phyloP scores from a whole-genome alignment of 2,797 vertebrate genomes.

The Sternarchorhynchus goeldii region DNA sequence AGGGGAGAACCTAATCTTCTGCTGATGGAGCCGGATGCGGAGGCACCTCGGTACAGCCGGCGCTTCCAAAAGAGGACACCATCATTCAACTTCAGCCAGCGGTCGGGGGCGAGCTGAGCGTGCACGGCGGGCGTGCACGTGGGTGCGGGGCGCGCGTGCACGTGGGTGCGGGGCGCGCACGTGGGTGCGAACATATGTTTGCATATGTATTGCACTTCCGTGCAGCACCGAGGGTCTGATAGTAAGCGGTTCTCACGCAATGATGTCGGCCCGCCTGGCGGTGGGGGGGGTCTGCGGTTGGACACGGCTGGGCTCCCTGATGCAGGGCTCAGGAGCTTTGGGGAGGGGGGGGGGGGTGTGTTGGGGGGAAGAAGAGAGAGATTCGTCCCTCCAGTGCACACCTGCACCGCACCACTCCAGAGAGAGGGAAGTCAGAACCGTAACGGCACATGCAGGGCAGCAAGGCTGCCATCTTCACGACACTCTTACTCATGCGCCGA shows the following conservation, averaged over 20 bases:
- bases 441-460: constrained; percentile 6
- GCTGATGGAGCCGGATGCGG: constrained; percentile 61
- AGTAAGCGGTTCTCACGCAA: constrained; percentile 38
- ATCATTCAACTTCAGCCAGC: constrained; percentile 59
- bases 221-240: constrained; percentile 39
- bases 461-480: constrained; percentile 32
- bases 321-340: neutral
- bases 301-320: constrained; percentile 1
- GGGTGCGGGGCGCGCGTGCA: neutral
- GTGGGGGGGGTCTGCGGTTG: constrained; percentile 21
- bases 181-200: constrained; percentile 41
- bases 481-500: constrained; percentile 26
- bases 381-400: too few species aligned
- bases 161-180: constrained; percentile 27
- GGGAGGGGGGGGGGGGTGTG: too few species aligned
- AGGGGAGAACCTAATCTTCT: constrained; percentile 63
- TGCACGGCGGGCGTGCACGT: too few species aligned
- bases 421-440: constrained; percentile 6
- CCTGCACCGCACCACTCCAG: too few species aligned
- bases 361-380: too few species aligned
- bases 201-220: constrained; percentile 47
- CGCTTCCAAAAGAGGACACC: constrained; percentile 54
- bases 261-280: constrained; percentile 28
- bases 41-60: constrained; percentile 49
- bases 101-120: too few species aligned